phyloP scores from a whole-genome alignment of 2,113 vertebrate species.

The Bubalus kerabau region DNA sequence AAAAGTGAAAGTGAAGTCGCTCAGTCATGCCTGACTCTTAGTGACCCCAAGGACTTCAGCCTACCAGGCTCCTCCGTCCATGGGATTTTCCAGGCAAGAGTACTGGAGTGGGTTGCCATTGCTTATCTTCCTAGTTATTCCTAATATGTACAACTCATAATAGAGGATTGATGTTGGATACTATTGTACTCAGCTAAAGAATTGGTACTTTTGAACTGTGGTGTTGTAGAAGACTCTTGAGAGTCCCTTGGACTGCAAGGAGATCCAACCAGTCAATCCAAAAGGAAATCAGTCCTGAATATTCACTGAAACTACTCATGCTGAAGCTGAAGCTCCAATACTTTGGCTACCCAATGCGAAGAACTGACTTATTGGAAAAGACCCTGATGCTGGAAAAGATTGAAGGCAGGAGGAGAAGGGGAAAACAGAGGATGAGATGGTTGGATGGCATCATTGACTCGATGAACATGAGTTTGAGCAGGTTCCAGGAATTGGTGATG shows the following conservation, averaged over 20 bases:
- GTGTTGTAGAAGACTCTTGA: background rate
- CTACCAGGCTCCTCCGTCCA: no score
- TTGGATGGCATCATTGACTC: no score
- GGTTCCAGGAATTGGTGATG: no score
- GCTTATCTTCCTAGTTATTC: background rate
- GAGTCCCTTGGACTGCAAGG: no score
- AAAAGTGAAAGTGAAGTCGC: no score
- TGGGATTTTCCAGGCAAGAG: no score
- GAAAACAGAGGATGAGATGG: background rate
- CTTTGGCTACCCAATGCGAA: background rate
- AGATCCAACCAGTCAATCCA: background rate
- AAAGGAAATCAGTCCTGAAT: background rate
- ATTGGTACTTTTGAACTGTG: background rate
- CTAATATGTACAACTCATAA: background rate
- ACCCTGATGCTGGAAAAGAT: background rate
- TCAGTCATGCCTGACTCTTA: no score
- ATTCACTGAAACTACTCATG: rapidly evolving
- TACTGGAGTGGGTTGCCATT: no score
- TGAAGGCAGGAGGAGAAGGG: background rate
- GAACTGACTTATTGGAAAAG: background rate
- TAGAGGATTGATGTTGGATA: background rate
- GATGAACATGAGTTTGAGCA: no score
- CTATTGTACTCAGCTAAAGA: background rate
- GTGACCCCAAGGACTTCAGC: no score
- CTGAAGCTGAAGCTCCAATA: background rate